Evolutionary conservation across 2,797 vertebrate species (phyloP).

Genomic region (Huso huso): DNA sequence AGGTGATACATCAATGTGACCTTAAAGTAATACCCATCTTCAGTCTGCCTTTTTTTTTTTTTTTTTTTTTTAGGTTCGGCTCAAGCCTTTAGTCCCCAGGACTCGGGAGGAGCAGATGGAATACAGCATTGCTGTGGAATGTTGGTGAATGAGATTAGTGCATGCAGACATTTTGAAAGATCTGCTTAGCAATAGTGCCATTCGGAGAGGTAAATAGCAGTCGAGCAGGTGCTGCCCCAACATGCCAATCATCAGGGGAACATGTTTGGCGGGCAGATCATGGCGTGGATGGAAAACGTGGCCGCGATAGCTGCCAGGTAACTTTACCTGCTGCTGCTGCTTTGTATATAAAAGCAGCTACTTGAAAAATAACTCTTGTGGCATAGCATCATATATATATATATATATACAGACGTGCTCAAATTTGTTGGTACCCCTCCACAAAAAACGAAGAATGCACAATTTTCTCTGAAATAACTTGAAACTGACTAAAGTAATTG

Average conservation of each 20-base stretch:
- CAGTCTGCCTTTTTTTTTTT: not conserved
- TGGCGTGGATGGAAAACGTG: slow-evolving; percentile 98
- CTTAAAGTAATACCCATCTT: no score
- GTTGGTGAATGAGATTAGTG: slow-evolving; percentile 84
- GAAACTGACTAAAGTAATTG: no score
- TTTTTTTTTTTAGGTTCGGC: slow-evolving; percentile 62
- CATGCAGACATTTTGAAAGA: slow-evolving; percentile 88
- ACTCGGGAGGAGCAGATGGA: slow-evolving; percentile 86
- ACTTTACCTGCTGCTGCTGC: no score
- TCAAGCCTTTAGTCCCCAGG: slow-evolving; percentile 65
- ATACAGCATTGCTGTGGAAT: slow-evolving; percentile 84
- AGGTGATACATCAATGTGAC: no score
- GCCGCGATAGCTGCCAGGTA: slow-evolving; percentile 93
- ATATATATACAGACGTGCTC: no score
- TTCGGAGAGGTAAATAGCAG: slow-evolving; percentile 62
- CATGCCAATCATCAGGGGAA: slow-evolving; percentile 94
- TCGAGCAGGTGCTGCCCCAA: slow-evolving; percentile 88
- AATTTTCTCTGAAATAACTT: no score
- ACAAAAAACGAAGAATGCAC: no score
- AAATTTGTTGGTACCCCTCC: no score
- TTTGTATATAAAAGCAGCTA: no score
- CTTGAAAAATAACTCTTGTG: no score
- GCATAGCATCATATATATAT: no score
- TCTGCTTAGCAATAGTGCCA: slow-evolving; percentile 67
- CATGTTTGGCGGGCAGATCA: slow-evolving; percentile 95